Evolutionary conservation across 2,888 invertebrate genomes (phyloP).

Genomic region (Zaprionus obscuricornis): DNA sequence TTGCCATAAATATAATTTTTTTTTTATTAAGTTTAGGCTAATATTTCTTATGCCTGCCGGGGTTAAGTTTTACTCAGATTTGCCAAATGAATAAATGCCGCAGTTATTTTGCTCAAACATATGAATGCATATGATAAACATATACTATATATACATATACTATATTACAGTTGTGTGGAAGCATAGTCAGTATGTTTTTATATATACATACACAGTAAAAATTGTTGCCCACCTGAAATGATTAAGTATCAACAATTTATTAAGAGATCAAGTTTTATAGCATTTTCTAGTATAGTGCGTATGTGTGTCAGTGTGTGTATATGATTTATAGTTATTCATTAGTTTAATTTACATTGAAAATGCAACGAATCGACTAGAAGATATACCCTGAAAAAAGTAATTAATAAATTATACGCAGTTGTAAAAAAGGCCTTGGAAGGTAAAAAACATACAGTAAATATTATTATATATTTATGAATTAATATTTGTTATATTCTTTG

Average conservation of each 20-base stretch:
- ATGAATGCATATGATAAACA: conserved; percentile 13
- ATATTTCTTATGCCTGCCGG: conserved; percentile 33
- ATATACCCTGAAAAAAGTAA: conserved; percentile 5
- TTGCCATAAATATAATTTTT: conserved; percentile 49
- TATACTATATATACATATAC: conserved; percentile 1
- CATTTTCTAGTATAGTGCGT: conserved; percentile 16
- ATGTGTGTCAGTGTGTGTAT: conserved; percentile 4
- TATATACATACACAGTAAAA: conserved; percentile 4
- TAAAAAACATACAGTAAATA: too few species aligned
- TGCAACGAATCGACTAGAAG: not conserved
- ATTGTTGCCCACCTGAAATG: conserved; percentile 46
- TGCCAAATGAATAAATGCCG: conserved; percentile 46
- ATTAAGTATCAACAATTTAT: conserved; percentile 66
- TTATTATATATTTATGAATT: too few species aligned
- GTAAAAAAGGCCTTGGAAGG: too few species aligned
- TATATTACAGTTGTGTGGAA: conserved; percentile 1
- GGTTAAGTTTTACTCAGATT: conserved; percentile 34
- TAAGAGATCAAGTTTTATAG: conserved; percentile 68
- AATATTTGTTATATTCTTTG: too few species aligned
- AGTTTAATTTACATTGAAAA: not conserved
- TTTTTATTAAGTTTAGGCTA: conserved; percentile 44
- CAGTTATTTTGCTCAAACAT: conserved; percentile 24
- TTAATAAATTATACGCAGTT: too few species aligned
- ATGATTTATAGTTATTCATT: conserved; percentile 39
- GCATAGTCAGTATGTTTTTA: conserved; percentile 5